Percentiles rank a stretch among this genome's conserved stretches.
Conservation (phyloP, 2,888 invertebrate genomes). For the Callyntrura guangdongensis region DNA sequence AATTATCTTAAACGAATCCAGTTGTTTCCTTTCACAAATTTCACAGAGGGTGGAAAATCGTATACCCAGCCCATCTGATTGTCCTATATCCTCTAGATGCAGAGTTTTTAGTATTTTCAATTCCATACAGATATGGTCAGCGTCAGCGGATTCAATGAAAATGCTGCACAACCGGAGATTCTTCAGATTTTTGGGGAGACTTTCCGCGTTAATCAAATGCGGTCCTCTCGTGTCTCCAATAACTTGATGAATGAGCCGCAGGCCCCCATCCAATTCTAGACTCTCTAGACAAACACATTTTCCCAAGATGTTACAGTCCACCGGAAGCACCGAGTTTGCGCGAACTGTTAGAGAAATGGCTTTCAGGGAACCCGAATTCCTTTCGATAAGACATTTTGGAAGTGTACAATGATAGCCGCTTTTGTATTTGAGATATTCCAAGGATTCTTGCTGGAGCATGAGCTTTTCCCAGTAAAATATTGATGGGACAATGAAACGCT, state of each 20-base stretch:
- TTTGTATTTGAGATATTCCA: conserved; percentile 69
- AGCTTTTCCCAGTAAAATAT: conserved; percentile 74
- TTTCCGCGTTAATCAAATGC: conserved; percentile 50
- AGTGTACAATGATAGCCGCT: conserved; percentile 70
- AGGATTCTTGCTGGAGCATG: conserved; percentile 68
- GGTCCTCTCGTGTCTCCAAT: conserved; percentile 68
- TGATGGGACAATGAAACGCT: conserved; percentile 59
- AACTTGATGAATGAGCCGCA: conserved; percentile 69
- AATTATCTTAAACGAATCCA: conserved; percentile 64
- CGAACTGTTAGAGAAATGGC: conserved; percentile 66
- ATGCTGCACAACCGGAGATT: conserved; percentile 61
- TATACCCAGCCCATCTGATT: conserved; percentile 57
- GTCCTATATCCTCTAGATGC: conserved; percentile 69
- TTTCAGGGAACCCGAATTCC: conserved; percentile 49
- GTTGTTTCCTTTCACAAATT: conserved; percentile 66
- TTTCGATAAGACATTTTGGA: conserved; percentile 65
- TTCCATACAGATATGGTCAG: conserved; percentile 53
- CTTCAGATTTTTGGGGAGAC: conserved; percentile 38
- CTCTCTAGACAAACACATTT: conserved; percentile 36
- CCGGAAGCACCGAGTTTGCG: conserved; percentile 70
- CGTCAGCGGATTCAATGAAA: conserved; percentile 66
- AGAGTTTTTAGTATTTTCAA: conserved; percentile 56
- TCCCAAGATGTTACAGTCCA: conserved; percentile 66
- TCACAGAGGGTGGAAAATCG: conserved; percentile 54
- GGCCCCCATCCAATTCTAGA: conserved; percentile 67